Conservation (phyloP, 2,113 vertebrate species). For the Pitta sordida region DNA sequence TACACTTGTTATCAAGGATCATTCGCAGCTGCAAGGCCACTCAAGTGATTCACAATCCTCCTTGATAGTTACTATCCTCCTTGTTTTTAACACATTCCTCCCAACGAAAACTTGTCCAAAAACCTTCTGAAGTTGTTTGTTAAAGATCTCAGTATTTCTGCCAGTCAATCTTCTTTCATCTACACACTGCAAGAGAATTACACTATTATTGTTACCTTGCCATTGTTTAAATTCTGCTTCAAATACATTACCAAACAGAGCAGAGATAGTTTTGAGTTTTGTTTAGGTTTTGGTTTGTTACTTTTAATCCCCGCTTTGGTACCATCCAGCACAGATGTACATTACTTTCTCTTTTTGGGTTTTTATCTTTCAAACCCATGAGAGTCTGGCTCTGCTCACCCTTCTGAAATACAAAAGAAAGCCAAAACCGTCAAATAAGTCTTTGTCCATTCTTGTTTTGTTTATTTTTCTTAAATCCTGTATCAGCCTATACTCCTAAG, state of each 20-base stretch:
- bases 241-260: not conserved
- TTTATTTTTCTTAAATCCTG: not conserved
- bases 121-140: not conserved
- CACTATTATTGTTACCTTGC: not conserved
- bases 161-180: not conserved
- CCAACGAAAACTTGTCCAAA: not conserved
- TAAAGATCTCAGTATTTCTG: not conserved
- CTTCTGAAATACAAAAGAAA: not conserved
- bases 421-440: not conserved
- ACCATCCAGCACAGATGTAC: no score
- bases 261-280: not conserved
- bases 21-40: not conserved
- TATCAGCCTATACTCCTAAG: not conserved
- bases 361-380: not conserved
- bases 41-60: not conserved
- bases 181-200: not conserved
- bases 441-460: not conserved
- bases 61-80: not conserved
- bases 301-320: not conserved
- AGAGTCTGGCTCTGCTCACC: not conserved
- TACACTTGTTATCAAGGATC: not conserved
- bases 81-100: not conserved
- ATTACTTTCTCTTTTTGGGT: not conserved
- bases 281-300: not conserved
- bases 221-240: not conserved